These are phyloP conservation scores for Chionis minor DNA, from an alignment of 2,113 vertebrate species.

Conservation along the genomic window DNA sequence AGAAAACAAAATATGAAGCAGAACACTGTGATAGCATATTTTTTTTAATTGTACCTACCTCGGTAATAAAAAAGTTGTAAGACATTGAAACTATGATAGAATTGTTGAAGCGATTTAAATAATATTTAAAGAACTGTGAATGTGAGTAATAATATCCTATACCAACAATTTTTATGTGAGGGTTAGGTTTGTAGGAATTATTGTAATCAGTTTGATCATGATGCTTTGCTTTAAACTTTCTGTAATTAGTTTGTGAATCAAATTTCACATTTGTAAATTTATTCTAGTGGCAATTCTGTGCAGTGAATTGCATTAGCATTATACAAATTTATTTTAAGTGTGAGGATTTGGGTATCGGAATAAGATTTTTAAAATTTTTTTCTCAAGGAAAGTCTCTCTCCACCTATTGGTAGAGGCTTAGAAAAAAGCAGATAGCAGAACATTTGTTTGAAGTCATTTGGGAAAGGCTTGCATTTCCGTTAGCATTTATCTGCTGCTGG, in stretches of 20 bases:
- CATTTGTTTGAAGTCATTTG: neutral
- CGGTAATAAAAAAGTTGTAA: neutral
- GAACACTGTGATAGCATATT: neutral
- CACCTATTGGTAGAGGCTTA: neutral
- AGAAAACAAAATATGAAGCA: constrained; percentile 17
- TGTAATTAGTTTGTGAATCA: neutral
- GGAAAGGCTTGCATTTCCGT: neutral
- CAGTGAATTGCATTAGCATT: neutral
- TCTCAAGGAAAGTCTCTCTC: neutral
- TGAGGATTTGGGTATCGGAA: rapidly evolving
- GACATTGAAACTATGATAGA: neutral
- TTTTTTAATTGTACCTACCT: neutral
- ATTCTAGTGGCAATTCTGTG: neutral
- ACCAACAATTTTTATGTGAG: neutral
- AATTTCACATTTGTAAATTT: neutral
- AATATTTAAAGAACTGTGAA: neutral
- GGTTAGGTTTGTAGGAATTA: neutral
- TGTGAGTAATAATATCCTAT: neutral
- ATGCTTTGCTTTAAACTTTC: neutral
- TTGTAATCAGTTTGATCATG: neutral
- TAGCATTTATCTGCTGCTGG: neutral
- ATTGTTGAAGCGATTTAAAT: neutral
- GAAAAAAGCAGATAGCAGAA: neutral
- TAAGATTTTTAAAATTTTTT: neutral
- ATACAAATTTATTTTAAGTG: neutral